These are phyloP conservation scores for Campylorhamphus procurvoides DNA, from an alignment of 2,113 vertebrate species.

Conservation along the genomic window DNA sequence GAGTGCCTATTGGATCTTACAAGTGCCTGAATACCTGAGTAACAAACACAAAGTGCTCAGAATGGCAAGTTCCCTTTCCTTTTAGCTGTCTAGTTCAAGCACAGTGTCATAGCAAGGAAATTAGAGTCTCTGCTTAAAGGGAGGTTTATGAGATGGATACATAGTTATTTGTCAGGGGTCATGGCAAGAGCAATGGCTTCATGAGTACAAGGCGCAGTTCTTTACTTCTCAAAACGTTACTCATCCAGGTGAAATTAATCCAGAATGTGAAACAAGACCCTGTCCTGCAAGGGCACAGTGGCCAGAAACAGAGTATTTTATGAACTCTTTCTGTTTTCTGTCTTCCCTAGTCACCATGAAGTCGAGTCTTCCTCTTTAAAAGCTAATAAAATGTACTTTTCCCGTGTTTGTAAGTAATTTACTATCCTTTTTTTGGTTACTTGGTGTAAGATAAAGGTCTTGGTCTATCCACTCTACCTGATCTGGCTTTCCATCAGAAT, in stretches of 20 bases:
- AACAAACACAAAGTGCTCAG: background rate
- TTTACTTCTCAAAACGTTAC: background rate
- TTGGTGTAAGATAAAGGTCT: background rate
- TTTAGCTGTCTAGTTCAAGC: background rate
- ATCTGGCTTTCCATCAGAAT: background rate
- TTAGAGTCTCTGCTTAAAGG: background rate
- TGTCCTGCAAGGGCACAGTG: background rate
- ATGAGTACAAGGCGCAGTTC: background rate
- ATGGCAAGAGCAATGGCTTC: background rate
- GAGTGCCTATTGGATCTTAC: background rate
- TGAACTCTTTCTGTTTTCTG: background rate
- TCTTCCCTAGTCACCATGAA: background rate
- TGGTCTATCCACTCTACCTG: background rate
- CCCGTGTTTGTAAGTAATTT: background rate
- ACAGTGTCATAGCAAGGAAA: background rate
- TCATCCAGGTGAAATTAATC: background rate
- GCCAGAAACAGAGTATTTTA: background rate
- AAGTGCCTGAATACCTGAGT: background rate
- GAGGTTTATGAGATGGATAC: background rate
- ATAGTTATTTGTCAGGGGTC: background rate
- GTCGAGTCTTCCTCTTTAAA: background rate
- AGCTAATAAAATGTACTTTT: conserved; percentile 2
- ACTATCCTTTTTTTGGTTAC: background rate
- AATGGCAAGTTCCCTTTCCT: background rate
- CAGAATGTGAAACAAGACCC: background rate